Base-by-base conservation (phyloP, 2,888 invertebrate genomes). In the Agonopterix subpropinquella region DNA sequence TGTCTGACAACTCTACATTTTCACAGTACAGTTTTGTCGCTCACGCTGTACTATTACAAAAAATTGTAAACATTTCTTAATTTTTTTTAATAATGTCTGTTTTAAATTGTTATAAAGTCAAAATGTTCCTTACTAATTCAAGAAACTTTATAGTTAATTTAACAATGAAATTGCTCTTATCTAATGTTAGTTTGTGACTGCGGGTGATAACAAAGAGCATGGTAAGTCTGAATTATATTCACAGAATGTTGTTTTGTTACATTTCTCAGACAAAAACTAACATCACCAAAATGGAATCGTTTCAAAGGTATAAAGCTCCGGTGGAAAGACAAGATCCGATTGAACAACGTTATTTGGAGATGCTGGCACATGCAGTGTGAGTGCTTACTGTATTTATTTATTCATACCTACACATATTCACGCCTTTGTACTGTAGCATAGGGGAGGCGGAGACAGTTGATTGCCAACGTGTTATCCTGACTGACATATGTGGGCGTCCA, bases 351-450 rank as follows among this genome's bases (percentile, higher is more conserved):
- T 64, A 99, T 99, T 73, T 99, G 99, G 99, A 92, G 99, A 78
- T 99, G 99, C 80, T 99, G 99, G 98, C 98, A 98, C 84, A 96
- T 99, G 95, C 99, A 99, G 84, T 99, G 96, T 96, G 86, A 93
- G 93, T 74, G 61, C 47, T 44, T 44, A 36, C 8, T 11, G 9
- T 28, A 42, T 11, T 13, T 42, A 15, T 7, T 11, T 42, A 10
- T 11, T 35, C 43, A 4, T 44, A n/a, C n/a, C n/a, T n/a, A 7
- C 11, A 11, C 8, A 2, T 41, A 41, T n/a, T 5, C n/a, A 43
- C 1, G 1, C 28, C 1, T 18, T 28, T 28, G 7, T 28, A 5
- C 28, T 4, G 18, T 18, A n/a, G n/a, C 5, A 7, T 28, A 28
- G 18, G 18, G 18, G 18, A 28, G 28, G 28, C 28, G 28, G 1